Conservation (phyloP, 1,140 invertebrate species). For the Drosophila takahashii region DNA sequence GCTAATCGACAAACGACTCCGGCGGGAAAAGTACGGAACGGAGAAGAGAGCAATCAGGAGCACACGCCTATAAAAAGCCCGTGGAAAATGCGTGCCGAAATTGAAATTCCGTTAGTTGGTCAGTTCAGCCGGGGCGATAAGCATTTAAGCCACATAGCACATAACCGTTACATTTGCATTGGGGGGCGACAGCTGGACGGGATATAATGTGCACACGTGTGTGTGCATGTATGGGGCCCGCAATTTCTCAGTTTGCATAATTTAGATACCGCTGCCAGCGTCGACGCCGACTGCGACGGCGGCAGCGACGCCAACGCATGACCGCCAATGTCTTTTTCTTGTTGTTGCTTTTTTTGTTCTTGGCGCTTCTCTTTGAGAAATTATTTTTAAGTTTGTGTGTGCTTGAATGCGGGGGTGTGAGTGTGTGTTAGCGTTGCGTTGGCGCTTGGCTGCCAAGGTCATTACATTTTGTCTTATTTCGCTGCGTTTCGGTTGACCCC, state of each 20-base stretch:
- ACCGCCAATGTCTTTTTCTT: slow-evolving; percentile 62
- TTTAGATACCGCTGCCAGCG: slow-evolving; percentile 56
- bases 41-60: slow-evolving; percentile 35
- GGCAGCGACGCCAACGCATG: slow-evolving; percentile 36
- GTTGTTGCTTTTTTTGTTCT: slow-evolving; percentile 46
- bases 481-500: slow-evolving; percentile 47
- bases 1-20: slow-evolving; percentile 53
- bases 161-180: slow-evolving; percentile 43
- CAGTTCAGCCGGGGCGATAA: slow-evolving; percentile 32
- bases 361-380: slow-evolving; percentile 67
- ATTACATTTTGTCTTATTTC: slow-evolving; percentile 78
- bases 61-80: slow-evolving; percentile 55
- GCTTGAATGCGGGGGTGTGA: slow-evolving; percentile 31
- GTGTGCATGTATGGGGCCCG: slow-evolving; percentile 18
- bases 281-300: slow-evolving; percentile 15
- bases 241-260: slow-evolving; percentile 71
- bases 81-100: slow-evolving; percentile 48
- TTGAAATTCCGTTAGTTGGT: slow-evolving; percentile 54
- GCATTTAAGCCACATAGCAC: slow-evolving; percentile 38
- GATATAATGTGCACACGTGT: slow-evolving; percentile 12
- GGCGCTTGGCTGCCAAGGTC: slow-evolving; percentile 65
- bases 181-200: slow-evolving; percentile 33
- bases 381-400: slow-evolving; percentile 80
- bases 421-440: slow-evolving; percentile 47
- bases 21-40: slow-evolving; percentile 8